Percentiles rank a stretch among this genome's conserved stretches.
phyloP scores from a whole-genome alignment of 2,113 vertebrate species.

The Gulo gulo region DNA sequence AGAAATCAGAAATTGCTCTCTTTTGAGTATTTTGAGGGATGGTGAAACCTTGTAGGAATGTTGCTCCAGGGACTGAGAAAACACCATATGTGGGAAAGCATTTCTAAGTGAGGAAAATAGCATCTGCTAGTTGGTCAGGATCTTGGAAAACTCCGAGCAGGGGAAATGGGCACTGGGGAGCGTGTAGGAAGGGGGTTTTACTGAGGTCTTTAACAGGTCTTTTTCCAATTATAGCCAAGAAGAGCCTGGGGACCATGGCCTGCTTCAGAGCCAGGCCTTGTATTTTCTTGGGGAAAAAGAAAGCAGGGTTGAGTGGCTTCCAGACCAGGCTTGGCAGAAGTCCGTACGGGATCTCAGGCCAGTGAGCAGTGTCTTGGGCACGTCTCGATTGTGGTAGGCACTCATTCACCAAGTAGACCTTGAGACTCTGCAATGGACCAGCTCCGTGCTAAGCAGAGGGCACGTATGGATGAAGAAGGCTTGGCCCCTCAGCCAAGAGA shows the following conservation, averaged over 20 bases:
- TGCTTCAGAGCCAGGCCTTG: slow-evolving; percentile 58
- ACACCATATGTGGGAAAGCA: slow-evolving; percentile 76
- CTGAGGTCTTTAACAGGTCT: slow-evolving; percentile 77
- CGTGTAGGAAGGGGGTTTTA: slow-evolving; percentile 65
- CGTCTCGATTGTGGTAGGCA: neutral
- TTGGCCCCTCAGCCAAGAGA: neutral
- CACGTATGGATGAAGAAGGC: neutral
- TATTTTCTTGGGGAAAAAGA: slow-evolving; percentile 74
- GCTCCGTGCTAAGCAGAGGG: neutral
- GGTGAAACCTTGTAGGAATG: slow-evolving; percentile 76
- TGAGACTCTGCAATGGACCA: neutral
- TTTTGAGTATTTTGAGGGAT: slow-evolving; percentile 74
- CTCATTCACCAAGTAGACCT: neutral
- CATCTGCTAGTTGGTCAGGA: slow-evolving; percentile 46
- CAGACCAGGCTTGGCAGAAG: slow-evolving; percentile 65
- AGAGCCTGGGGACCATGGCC: slow-evolving; percentile 64
- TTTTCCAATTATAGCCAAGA: slow-evolving; percentile 77
- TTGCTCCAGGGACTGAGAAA: slow-evolving; percentile 69
- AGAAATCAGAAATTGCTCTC: slow-evolving; percentile 72
- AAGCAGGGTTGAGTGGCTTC: slow-evolving; percentile 68
- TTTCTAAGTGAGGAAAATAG: slow-evolving; percentile 59
- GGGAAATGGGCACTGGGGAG: slow-evolving; percentile 61
- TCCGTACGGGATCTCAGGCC: neutral
- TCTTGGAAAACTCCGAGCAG: slow-evolving; percentile 55
- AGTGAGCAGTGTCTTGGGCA: neutral